phyloP scores from a whole-genome alignment of 2,797 vertebrate species.

The Luscinia megarhynchos region DNA sequence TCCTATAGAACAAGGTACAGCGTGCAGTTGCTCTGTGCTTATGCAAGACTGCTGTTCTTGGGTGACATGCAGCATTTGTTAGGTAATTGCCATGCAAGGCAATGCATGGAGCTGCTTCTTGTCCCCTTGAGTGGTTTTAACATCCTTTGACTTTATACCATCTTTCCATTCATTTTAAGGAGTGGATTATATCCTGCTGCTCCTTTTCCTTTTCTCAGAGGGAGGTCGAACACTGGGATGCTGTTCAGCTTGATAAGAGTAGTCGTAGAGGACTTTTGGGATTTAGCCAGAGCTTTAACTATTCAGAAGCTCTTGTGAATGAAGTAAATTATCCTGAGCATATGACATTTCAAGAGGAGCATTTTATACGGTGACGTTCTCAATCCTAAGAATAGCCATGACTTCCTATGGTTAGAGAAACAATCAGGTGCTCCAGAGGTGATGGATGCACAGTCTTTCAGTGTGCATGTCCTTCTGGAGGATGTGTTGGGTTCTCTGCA shows the following conservation, averaged over 20 bases:
- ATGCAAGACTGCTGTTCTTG: background rate
- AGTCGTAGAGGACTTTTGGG: background rate
- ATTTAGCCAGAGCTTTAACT: slow-evolving; percentile 41
- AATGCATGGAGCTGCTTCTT: background rate
- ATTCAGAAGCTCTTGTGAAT: slow-evolving; percentile 36
- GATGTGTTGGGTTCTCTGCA: background rate
- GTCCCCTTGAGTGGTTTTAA: background rate
- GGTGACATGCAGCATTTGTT: background rate
- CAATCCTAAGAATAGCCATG: slow-evolving; percentile 16
- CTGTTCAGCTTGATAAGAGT: background rate
- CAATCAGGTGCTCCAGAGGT: background rate
- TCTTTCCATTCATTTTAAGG: background rate
- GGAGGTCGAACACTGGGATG: background rate
- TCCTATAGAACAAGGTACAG: background rate
- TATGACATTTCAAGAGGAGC: slow-evolving; percentile 12
- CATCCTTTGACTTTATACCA: background rate
- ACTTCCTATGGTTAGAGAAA: background rate
- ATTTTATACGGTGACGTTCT: slow-evolving; percentile 10
- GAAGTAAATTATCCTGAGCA: slow-evolving; percentile 3
- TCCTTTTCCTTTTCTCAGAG: slow-evolving; percentile 32
- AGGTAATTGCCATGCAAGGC: background rate
- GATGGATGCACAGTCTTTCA: background rate
- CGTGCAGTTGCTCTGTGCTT: background rate
- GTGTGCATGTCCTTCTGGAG: background rate
- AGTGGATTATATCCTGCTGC: background rate